A percentile compares a stretch with the other conserved stretches of the same genome.
These are phyloP conservation scores for Pararge aegeria DNA, from an alignment of 1,140 invertebrate species.

Conservation along the genomic window DNA sequence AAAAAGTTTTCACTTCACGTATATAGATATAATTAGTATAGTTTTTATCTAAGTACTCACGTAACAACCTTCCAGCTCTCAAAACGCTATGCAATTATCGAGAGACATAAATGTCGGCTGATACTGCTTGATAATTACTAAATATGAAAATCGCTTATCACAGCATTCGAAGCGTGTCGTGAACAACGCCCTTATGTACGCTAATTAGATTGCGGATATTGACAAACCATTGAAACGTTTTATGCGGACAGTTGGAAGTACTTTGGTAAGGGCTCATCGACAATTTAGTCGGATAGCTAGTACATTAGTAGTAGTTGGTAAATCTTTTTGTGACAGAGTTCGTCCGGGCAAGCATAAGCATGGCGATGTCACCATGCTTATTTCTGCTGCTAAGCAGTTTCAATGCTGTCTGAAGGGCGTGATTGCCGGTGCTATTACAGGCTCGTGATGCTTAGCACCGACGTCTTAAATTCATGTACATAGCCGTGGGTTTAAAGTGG, in stretches of 20 bases:
- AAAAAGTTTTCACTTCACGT: no score
- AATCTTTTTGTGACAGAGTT: no score
- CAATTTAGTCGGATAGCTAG: no score
- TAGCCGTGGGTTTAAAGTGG: no score
- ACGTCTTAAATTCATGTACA: no score
- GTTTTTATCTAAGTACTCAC: not conserved
- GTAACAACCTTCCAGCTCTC: not conserved
- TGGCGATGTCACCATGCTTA: no score
- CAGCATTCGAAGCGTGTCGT: conserved; percentile 7
- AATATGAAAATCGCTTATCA: conserved; percentile 7
- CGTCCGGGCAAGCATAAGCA: no score
- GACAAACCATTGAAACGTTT: not conserved
- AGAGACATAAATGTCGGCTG: not conserved
- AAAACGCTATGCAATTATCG: not conserved
- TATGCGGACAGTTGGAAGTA: not conserved
- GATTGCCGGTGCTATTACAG: no score
- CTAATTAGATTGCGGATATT: conserved; percentile 14
- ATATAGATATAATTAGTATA: not conserved
- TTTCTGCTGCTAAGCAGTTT: no score
- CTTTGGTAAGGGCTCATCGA: not conserved
- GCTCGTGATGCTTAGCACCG: no score
- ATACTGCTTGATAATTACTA: not conserved
- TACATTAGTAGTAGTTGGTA: no score
- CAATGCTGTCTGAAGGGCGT: no score
- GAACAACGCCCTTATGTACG: conserved; percentile 6